Evolutionary conservation across 1,140 invertebrate species (phyloP), one percentile per base, ranked within the genome.

Genomic region (Drosophila orena): DNA sequence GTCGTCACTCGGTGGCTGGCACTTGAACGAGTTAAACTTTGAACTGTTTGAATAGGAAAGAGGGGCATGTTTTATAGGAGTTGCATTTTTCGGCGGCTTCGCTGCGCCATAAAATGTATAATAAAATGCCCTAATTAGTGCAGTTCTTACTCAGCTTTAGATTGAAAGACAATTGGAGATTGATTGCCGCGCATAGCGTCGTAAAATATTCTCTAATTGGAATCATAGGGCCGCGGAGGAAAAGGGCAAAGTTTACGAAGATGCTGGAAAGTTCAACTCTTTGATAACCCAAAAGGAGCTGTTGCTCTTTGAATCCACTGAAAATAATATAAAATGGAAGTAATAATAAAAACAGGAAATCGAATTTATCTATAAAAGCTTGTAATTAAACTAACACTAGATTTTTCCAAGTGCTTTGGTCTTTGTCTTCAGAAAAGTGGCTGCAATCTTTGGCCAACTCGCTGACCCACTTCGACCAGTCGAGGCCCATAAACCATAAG

Each of bases 1-100:
- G 81, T 80, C 80, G 81, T 80, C 80, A 72, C 61, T 72, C 59
- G 43, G 46, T 70, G 71, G 58, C 64, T 85, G 81, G 54, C 81
- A 85, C 81, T 85, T 83, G 80, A 84, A 84, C 59, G 64, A 66
- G 59, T 79, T 85, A 49, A 85, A 85, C 81, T 85, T 64, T 86
- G 81, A 85, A 86, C 81, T 68, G 68, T 60, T 84, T 50, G 54
- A 77, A 62, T 34, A 50, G 53, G 57, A 65, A 35, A 59, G 40
- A 47, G 42, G 10, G 34, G 49, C n/a, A 7, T 8, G 38, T 59
- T 77, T 72, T 47, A 57, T 53, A 44, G 46, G 37, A 57, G 54
- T 75, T 81, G 64, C 65, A 76, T 59, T 78, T 49, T 69, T 50
- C 22, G 61, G 68, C 20, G 22, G 35, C 35, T 17, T 30, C 17